These are phyloP conservation scores for Teleogryllus oceanicus DNA, from an alignment of 2,888 invertebrate species.

Conservation along the genomic window DNA sequence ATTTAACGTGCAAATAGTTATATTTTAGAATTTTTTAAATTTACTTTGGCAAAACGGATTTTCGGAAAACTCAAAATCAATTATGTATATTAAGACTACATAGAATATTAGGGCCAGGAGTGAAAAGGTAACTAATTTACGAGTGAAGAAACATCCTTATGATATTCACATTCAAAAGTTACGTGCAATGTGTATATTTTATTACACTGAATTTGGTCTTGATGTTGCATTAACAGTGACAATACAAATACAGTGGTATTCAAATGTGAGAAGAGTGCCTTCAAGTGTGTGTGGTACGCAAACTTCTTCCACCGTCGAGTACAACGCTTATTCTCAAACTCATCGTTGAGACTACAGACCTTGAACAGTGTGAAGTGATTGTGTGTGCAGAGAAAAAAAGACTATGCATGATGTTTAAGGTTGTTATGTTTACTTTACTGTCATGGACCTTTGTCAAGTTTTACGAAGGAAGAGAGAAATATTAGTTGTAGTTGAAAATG, in stretches of 20 bases:
- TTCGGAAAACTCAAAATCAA: no score
- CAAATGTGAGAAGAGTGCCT: not conserved
- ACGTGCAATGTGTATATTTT: not conserved
- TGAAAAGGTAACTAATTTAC: no score
- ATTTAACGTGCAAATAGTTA: no score
- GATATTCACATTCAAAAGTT: no score
- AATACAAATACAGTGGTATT: not conserved
- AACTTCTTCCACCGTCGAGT: not conserved
- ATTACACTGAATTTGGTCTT: not conserved
- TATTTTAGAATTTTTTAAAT: no score
- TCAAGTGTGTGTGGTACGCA: not conserved
- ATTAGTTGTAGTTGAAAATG: not conserved
- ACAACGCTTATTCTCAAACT: not conserved
- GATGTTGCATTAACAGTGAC: not conserved
- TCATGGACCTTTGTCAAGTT: not conserved
- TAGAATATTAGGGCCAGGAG: no score
- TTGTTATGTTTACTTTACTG: not conserved
- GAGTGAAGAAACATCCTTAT: no score
- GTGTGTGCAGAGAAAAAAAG: not conserved
- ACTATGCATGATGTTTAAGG: not conserved
- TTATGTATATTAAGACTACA: no score
- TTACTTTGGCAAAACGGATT: no score
- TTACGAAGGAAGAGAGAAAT: not conserved
- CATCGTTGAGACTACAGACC: not conserved
- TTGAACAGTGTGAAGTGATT: constrained; percentile 1